Evolutionary conservation across 2,888 invertebrate species (phyloP).

Genomic region (Drosophila monieri): DNA sequence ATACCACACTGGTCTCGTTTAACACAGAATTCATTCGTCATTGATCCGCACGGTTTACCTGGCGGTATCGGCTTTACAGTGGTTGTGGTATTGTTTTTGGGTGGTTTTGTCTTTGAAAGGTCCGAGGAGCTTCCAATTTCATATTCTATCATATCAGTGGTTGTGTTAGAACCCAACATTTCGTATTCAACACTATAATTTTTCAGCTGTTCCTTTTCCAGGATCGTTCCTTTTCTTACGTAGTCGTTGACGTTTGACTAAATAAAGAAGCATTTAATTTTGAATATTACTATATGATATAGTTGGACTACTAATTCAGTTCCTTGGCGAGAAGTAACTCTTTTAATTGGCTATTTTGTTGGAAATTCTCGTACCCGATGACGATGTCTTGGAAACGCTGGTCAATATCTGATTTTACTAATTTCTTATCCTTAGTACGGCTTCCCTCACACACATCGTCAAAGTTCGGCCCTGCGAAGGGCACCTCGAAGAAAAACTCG

Average conservation of each 20-base stretch:
- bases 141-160: no score
- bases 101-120: no score
- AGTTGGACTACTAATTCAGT: constrained; percentile 31
- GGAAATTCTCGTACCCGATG: constrained; percentile 51
- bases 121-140: no score
- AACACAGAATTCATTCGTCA: no score
- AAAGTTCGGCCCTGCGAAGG: constrained; percentile 66
- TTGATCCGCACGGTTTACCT: no score
- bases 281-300: neutral
- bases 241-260: constrained; percentile 29
- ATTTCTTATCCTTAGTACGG: neutral
- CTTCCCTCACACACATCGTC: constrained; percentile 33
- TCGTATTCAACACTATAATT: no score
- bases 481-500: constrained; percentile 44
- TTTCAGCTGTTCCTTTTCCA: no score
- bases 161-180: no score
- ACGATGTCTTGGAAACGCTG: constrained; percentile 59
- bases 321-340: neutral
- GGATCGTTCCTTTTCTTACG: no score
- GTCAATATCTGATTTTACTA: constrained; percentile 48
- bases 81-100: no score
- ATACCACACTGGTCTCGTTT: no score
- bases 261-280: neutral
- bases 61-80: no score
- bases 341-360: neutral